phyloP scores from a whole-genome alignment of 2,888 invertebrate species.

The Agrenia bidenticulata region DNA sequence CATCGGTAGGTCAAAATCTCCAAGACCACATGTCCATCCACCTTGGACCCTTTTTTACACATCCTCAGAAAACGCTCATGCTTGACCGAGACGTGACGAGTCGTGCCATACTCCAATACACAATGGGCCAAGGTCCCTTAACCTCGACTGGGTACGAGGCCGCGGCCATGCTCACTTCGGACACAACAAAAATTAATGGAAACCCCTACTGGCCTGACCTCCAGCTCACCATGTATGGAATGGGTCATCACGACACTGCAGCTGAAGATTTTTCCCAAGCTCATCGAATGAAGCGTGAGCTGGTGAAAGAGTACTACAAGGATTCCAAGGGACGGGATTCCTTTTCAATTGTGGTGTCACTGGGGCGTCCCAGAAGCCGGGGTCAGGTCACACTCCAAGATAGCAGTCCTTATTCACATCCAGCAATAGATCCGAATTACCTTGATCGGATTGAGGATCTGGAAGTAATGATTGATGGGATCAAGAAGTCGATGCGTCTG shows the following conservation, averaged over 20 bases:
- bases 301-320: constrained; percentile 30
- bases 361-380: constrained; percentile 35
- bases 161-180: constrained; percentile 31
- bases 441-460: constrained; percentile 32
- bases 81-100: constrained; percentile 35
- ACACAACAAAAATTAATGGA: constrained; percentile 14
- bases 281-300: constrained; percentile 28
- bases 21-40: constrained; percentile 42
- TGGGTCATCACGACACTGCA: constrained; percentile 20
- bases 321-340: constrained; percentile 39
- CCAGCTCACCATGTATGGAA: constrained; percentile 31
- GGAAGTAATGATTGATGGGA: constrained; percentile 33
- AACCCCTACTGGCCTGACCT: constrained; percentile 42
- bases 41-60: constrained; percentile 46
- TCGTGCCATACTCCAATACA: constrained; percentile 26
- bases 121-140: constrained; percentile 38
- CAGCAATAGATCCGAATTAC: constrained; percentile 45
- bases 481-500: constrained; percentile 30
- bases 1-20: constrained; percentile 32
- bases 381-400: constrained; percentile 31
- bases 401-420: constrained; percentile 16
- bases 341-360: constrained; percentile 28
- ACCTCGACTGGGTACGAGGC: constrained; percentile 36
- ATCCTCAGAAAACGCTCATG: constrained; percentile 26
- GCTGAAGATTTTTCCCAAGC: constrained; percentile 26